Evolutionary conservation across 1,140 invertebrate genomes (phyloP).

Genomic region (Probaryconus sp.): DNA sequence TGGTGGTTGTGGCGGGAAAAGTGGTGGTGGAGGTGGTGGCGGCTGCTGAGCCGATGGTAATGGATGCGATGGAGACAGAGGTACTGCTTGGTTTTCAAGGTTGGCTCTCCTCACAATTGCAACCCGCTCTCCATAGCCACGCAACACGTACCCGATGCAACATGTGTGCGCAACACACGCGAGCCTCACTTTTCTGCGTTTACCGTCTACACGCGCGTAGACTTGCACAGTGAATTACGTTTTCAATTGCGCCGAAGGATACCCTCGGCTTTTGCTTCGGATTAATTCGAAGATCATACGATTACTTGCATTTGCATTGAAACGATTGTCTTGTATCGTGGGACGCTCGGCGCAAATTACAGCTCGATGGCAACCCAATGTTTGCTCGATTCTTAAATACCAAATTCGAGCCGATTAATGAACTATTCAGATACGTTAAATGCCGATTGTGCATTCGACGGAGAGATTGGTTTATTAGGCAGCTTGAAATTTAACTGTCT

Average conservation of each 20-base stretch:
- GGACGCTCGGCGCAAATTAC: slow-evolving; percentile 28
- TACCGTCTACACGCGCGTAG: slow-evolving; percentile 42
- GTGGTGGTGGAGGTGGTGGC: slow-evolving; percentile 37
- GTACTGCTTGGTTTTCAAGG: slow-evolving; percentile 59
- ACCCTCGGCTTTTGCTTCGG: slow-evolving; percentile 28
- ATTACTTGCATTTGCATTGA: slow-evolving; percentile 50
- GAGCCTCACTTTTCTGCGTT: slow-evolving; percentile 39
- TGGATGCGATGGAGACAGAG: slow-evolving; percentile 56
- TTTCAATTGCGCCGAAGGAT: slow-evolving; percentile 50
- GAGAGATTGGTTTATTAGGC: too few relatives aligned
- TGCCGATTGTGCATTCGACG: background rate
- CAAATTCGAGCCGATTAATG: slow-evolving; percentile 23
- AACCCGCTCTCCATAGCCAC: slow-evolving; percentile 52
- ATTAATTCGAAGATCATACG: slow-evolving; percentile 48
- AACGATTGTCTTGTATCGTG: slow-evolving; percentile 52
- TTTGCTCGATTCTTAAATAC: slow-evolving; percentile 35
- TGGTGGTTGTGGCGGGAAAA: slow-evolving; percentile 5
- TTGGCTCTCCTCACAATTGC: slow-evolving; percentile 59
- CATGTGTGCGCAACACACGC: slow-evolving; percentile 46
- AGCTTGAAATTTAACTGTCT: too few relatives aligned
- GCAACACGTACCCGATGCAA: slow-evolving; percentile 50
- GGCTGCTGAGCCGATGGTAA: too few relatives aligned
- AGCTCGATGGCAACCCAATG: slow-evolving; percentile 14
- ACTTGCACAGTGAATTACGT: slow-evolving; percentile 43
- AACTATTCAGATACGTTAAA: too few relatives aligned